Evolutionary conservation across 2,797 vertebrate species (phyloP).

Genomic region (Triplophysa bombifrons): DNA sequence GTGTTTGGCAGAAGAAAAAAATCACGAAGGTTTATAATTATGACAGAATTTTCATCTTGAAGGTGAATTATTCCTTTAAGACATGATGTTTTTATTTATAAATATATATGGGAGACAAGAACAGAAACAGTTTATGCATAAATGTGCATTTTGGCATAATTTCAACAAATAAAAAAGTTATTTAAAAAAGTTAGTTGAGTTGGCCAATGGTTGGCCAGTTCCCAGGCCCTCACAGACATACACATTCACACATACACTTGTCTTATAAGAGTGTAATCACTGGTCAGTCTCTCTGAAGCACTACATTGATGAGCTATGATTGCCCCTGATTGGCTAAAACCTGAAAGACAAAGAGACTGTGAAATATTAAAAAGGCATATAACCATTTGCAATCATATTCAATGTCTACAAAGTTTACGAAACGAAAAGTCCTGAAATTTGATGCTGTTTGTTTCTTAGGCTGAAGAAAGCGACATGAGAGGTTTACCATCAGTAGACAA

Average conservation of each 20-base stretch:
- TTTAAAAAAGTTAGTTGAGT: conserved; percentile 8
- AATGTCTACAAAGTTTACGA: conserved; percentile 35
- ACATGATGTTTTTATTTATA: too few species aligned
- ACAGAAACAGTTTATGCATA: too few species aligned
- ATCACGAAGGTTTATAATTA: too few species aligned
- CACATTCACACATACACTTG: conserved; percentile 1
- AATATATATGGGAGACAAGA: too few species aligned
- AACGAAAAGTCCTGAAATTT: conserved; percentile 22
- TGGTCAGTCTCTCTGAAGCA: conserved; percentile 78
- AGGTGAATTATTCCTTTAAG: too few species aligned
- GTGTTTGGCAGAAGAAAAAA: too few species aligned
- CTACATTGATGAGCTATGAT: conserved; percentile 90
- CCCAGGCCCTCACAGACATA: conserved; percentile 1
- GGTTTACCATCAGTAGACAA: not conserved
- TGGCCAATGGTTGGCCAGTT: not conserved
- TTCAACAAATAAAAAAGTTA: not conserved
- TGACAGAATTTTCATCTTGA: too few species aligned
- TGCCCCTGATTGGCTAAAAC: conserved; percentile 85
- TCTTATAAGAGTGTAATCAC: conserved; percentile 49
- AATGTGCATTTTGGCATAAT: not conserved
- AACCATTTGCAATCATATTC: conserved; percentile 64
- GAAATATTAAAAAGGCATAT: conserved; percentile 86
- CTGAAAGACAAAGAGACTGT: conserved; percentile 84
- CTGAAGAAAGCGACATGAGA: conserved; percentile 10
- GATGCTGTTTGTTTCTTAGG: conserved; percentile 30